These are phyloP conservation scores for Luidia sarsii DNA, from an alignment of 53 echinoderm and acorn worm species.

Conservation along the genomic window DNA sequence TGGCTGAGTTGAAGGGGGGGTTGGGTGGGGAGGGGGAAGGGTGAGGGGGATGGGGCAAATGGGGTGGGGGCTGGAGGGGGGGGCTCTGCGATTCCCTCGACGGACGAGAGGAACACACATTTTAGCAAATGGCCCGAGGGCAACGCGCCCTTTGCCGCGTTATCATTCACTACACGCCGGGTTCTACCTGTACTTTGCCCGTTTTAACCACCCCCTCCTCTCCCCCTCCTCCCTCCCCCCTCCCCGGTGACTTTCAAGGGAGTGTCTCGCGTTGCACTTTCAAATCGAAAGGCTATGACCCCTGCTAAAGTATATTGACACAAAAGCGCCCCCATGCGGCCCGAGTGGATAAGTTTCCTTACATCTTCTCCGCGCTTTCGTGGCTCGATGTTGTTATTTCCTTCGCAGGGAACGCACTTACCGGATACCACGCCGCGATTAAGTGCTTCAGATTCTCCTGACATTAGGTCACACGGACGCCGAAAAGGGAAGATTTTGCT, in stretches of 20 bases:
- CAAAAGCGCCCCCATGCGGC: slow-evolving; percentile 3
- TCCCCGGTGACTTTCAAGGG: not conserved
- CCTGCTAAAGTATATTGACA: slow-evolving; percentile 7
- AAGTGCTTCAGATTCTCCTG: too few relatives aligned
- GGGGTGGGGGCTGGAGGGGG: not conserved
- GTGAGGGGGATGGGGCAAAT: slow-evolving; percentile 3
- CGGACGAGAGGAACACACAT: slow-evolving; percentile 46
- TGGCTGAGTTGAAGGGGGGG: not conserved
- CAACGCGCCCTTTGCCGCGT: not conserved
- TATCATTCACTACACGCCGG: slow-evolving; percentile 17
- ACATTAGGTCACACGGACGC: too few relatives aligned
- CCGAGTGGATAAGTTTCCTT: too few relatives aligned
- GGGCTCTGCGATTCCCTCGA: slow-evolving; percentile 26
- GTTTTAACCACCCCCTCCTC: not conserved
- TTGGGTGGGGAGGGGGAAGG: not conserved
- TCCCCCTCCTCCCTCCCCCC: not conserved
- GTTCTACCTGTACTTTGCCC: slow-evolving; percentile 44
- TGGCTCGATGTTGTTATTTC: too few relatives aligned
- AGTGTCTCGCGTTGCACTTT: slow-evolving; percentile 23
- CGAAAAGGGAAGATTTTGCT: too few relatives aligned
- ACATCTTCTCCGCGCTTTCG: not conserved
- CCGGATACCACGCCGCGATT: too few relatives aligned
- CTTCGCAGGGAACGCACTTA: too few relatives aligned
- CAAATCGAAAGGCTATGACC: not conserved
- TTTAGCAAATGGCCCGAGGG: slow-evolving; percentile 50